These are phyloP conservation scores for Hoplodrina blanda DNA, from an alignment of 2,888 invertebrate genomes.

Conservation along the genomic window DNA sequence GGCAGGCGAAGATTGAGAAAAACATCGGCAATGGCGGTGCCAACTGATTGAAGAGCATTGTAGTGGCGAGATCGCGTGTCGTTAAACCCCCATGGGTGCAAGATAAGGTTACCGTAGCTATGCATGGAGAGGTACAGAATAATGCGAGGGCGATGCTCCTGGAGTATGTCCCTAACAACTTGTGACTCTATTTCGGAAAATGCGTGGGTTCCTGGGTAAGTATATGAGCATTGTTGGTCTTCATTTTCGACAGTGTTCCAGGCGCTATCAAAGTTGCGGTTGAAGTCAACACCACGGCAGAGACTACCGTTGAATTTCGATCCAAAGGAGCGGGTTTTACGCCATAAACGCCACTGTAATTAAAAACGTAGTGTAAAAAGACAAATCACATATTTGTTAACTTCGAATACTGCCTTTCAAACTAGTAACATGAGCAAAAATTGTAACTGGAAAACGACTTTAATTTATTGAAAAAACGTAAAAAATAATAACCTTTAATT, in stretches of 20 bases:
- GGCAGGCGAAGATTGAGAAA: constrained; percentile 75
- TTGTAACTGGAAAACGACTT: no score
- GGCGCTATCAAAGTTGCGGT: constrained; percentile 93
- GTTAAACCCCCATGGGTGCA: constrained; percentile 91
- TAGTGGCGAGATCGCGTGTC: constrained; percentile 84
- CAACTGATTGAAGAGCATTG: constrained; percentile 81
- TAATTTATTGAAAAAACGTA: no score
- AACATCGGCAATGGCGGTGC: constrained; percentile 78
- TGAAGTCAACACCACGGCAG: constrained; percentile 93
- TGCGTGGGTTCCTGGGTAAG: constrained; percentile 90
- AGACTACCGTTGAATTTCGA: constrained; percentile 65
- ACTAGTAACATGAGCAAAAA: no score
- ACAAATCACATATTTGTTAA: not conserved
- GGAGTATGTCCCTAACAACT: constrained; percentile 90
- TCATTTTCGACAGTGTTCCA: constrained; percentile 83
- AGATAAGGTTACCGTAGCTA: constrained; percentile 92
- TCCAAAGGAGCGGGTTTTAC: constrained; percentile 91
- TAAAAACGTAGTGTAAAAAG: not conserved
- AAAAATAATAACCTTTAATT: no score
- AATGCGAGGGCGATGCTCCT: constrained; percentile 82
- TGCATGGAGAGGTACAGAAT: constrained; percentile 93
- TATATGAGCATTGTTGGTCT: constrained; percentile 88
- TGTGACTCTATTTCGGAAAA: constrained; percentile 93
- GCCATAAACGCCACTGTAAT: constrained; percentile 91
- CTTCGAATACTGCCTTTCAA: no score